Base-by-base conservation (phyloP, 2,888 invertebrate species). In the Nymphalis c-album region DNA sequence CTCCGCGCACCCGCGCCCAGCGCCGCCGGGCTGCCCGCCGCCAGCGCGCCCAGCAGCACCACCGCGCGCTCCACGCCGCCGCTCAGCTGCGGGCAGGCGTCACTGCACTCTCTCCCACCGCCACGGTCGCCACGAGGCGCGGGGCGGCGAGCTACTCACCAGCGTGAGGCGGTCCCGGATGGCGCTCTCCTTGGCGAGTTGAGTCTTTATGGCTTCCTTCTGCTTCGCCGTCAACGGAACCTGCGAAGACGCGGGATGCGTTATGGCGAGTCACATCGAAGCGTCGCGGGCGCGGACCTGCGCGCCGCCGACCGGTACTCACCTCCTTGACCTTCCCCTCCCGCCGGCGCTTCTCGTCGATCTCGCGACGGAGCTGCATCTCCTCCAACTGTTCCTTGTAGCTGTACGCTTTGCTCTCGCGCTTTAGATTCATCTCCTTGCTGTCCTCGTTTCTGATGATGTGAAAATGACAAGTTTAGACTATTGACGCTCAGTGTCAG, bases 371-470 rank as follows among this genome's bases (percentile, higher is more conserved):
- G 64, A 99, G 91, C 81, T 98, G 97, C 75, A 98, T 86, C 85
- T 99, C 99, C 80, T 98, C 99, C 80, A 98, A 93, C 85, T 99
- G 99, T 71, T 99, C 99, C 82, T 98, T 97, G 85, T 97, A 98
- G 71, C 98, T 98, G 86, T 99, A 99, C 2, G 96, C 97, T 88
- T 98, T 99, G 85, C 98, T 99, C 85, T 99, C 99, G 18, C 98
- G 94, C 86, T 97, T 98, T 84, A 99, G 94, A 78, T 99, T 98
- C 93, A 94, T 95, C 60, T 91, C 93, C 47, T 86, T 88, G 73
- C 74, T 88, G 73, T 91, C 92, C 51, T 93, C 93, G 68, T 89
- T 92, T 0, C 93, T 93, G 74, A 51, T 64, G 57, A 13, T 3
- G 13, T 40, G 4, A 40, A 8, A 40, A 40, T 40, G 4, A 13